Evolutionary conservation across 2,888 invertebrate genomes (phyloP).

Genomic region (Callimorpha dominula): DNA sequence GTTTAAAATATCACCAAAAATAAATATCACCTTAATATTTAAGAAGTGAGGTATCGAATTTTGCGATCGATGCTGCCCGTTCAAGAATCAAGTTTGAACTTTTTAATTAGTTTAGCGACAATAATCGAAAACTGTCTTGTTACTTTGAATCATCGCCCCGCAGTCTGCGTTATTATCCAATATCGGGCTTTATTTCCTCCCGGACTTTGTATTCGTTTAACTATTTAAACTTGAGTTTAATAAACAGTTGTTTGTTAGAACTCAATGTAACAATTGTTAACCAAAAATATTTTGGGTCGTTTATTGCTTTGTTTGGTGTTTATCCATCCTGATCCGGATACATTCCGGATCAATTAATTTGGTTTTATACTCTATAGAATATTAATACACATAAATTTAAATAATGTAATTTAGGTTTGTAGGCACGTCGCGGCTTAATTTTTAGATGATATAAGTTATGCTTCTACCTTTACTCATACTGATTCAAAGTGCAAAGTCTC

Average conservation of each 20-base stretch:
- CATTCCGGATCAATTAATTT: not conserved
- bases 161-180: constrained; percentile 42
- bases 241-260: constrained; percentile 7
- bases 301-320: not conserved
- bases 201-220: constrained; percentile 12
- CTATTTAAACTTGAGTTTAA: constrained; percentile 15
- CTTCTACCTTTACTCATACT: not conserved
- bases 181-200: constrained; percentile 25
- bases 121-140: constrained; percentile 74
- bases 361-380: too few relatives aligned
- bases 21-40: not conserved
- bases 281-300: not conserved
- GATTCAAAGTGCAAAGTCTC: too few relatives aligned
- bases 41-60: constrained; percentile 52
- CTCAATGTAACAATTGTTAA: not conserved
- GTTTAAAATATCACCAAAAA: constrained; percentile 1
- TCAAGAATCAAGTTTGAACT: constrained; percentile 71
- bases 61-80: constrained; percentile 57
- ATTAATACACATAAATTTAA: too few relatives aligned
- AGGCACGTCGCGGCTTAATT: not conserved
- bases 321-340: not conserved
- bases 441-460: not conserved
- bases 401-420: too few relatives aligned
- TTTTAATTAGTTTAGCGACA: constrained; percentile 82
- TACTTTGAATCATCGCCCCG: constrained; percentile 63